These are phyloP conservation scores for Trididemnum nubilum DNA, from an alignment of 23 tunicate species.

Conservation along the genomic window DNA sequence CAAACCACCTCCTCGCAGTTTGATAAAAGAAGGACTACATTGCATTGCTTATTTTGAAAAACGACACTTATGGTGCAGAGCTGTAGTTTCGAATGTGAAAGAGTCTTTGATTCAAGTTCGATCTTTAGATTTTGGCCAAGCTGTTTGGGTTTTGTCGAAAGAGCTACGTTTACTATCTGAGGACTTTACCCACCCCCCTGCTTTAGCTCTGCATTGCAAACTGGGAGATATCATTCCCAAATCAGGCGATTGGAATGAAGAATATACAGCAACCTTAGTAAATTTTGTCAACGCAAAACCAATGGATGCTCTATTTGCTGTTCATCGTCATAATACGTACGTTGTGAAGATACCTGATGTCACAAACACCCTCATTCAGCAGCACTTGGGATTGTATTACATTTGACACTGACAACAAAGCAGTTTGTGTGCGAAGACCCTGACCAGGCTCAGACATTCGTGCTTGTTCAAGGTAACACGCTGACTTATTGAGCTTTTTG, in stretches of 20 bases:
- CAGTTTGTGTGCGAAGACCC: no score
- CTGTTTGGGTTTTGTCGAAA: conserved; percentile 4
- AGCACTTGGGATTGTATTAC: no score
- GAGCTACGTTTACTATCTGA: conserved; percentile 14
- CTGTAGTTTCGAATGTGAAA: not conserved
- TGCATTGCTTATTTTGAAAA: conserved; percentile 52
- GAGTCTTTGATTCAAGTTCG: conserved; percentile 13
- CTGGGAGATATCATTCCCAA: conserved; percentile 27
- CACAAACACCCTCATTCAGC: conserved; percentile 6
- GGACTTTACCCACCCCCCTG: conserved; percentile 36
- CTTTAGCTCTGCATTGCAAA: conserved; percentile 20
- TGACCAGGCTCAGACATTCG: no score
- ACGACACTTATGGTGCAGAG: conserved; percentile 55
- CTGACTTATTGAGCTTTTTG: no score
- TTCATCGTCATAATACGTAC: not conserved
- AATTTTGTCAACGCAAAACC: not conserved
- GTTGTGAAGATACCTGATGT: conserved; percentile 15
- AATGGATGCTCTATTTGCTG: conserved; percentile 33
- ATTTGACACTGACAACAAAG: no score
- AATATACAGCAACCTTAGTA: not conserved
- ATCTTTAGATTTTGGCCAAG: conserved; percentile 58
- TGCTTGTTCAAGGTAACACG: no score
- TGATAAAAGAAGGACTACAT: not conserved
- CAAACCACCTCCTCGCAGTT: not conserved
- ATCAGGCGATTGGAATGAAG: not conserved